phyloP scores from a whole-genome alignment of 2,888 invertebrate genomes.

The Ellobium chinense region DNA sequence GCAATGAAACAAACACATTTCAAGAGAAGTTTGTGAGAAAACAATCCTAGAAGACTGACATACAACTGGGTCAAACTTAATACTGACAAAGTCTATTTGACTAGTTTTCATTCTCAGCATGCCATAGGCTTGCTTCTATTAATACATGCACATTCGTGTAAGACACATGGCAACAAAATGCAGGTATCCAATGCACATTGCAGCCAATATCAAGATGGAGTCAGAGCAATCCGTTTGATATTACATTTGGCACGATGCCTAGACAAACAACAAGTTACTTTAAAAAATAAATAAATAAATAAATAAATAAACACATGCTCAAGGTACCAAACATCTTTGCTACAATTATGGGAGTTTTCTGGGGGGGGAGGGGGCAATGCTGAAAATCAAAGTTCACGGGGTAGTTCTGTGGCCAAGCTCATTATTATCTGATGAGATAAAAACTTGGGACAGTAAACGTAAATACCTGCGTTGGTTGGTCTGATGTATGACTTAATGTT shows the following conservation, averaged over 20 bases:
- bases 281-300: slow-evolving; percentile 1
- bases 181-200: slow-evolving; percentile 34
- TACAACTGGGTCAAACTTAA: background rate
- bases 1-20: no score
- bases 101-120: slow-evolving; percentile 5
- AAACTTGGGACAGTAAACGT: background rate
- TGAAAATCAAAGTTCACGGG: background rate
- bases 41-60: no score
- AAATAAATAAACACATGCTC: slow-evolving; percentile 19
- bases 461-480: slow-evolving; percentile 80
- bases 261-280: slow-evolving; percentile 6
- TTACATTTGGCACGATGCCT: slow-evolving; percentile 24
- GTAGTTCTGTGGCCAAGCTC: background rate
- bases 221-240: background rate
- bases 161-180: slow-evolving; percentile 34
- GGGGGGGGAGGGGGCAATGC: background rate
- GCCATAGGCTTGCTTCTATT: background rate
- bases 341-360: background rate
- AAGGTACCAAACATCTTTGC: background rate
- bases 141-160: background rate
- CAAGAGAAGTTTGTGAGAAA: no score
- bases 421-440: background rate
- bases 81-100: background rate
- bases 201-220: slow-evolving; percentile 1
- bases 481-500: slow-evolving; percentile 78